Base-by-base conservation (phyloP, 1,140 invertebrate species). In the Bombus picipes region DNA sequence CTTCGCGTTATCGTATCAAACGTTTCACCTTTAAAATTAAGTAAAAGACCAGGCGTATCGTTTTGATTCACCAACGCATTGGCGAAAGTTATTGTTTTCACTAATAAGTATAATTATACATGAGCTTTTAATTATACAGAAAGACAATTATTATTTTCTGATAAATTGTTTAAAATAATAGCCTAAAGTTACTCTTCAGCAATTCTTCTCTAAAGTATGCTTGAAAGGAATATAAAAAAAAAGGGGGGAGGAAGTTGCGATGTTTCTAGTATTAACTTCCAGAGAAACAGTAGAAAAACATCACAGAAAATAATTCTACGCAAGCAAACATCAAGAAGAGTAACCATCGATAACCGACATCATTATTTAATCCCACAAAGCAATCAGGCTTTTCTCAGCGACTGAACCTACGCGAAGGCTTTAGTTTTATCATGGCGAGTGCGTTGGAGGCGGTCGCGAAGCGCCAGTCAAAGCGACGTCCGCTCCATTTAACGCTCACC, bases 401-500 rank as follows among this genome's bases (percentile, higher is more conserved):
- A 41, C 3, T 34, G n/a, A 66, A 18, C 9, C 28, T 25, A 41
- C 28, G 4, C 41, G 74, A 8, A 37, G 39, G 18, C 6, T 25
- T 25, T 1, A 13, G 25, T 80, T 79, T 68, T 15, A 43, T 47
- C 62, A n/a, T 28, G 25, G 41, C n/a, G 9, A 18, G 8, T 34
- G 43, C 32, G 22, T n/a, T 28, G 18, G 76, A 65, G 18, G 15
- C 59, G 37, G 10, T 9, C 12, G 22, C n/a, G 32, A 47, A 37
- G 37, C 71, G 22, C 32, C 53, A 25, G 43, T 79, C 68, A 65
- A 73, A 73, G 77, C 39, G 25, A 59, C 66, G 65, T 70, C 47
- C 82, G 82, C 82, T 59, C 82, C 82, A 83, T 83, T 83, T 83
- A 83, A 83, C 18, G 74, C 74, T 78, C 74, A 41, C 83, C 76